A percentile compares a stretch with the other conserved stretches of the same genome.
These are phyloP conservation scores for Scolopax mira DNA, from an alignment of 2,113 vertebrate species.

Conservation along the genomic window DNA sequence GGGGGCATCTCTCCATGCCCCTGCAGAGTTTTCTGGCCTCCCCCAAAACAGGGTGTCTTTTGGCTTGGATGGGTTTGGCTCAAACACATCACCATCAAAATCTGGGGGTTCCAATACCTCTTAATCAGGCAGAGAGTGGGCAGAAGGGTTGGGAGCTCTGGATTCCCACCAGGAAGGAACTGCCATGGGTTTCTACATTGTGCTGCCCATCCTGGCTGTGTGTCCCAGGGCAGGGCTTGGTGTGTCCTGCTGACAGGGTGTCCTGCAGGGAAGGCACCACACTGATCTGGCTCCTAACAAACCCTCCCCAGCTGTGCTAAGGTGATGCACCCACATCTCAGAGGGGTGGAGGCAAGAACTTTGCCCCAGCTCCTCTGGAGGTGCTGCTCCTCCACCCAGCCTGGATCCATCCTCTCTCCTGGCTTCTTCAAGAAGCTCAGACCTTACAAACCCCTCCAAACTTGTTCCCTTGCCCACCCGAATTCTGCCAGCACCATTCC, in stretches of 20 bases:
- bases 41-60: neutral
- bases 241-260: rapidly evolving
- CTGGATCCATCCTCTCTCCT: neutral
- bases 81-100: neutral
- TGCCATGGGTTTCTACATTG: rapidly evolving
- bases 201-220: rapidly evolving
- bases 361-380: neutral
- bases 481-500: constrained; percentile 65
- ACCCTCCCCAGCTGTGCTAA: neutral
- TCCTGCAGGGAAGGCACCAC: neutral
- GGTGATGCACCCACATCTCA: neutral
- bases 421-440: neutral
- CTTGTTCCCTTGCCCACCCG: neutral
- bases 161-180: neutral
- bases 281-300: neutral
- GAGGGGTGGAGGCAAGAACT: neutral
- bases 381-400: neutral
- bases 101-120: neutral
- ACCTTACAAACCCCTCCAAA: neutral
- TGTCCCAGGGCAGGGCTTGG: neutral
- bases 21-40: neutral
- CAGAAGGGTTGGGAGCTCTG: neutral
- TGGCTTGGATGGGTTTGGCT: neutral
- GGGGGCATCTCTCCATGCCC: neutral
- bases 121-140: neutral